Evolutionary conservation across 2,797 vertebrate species (phyloP).

Genomic region (Micropoecilia bifurca): DNA sequence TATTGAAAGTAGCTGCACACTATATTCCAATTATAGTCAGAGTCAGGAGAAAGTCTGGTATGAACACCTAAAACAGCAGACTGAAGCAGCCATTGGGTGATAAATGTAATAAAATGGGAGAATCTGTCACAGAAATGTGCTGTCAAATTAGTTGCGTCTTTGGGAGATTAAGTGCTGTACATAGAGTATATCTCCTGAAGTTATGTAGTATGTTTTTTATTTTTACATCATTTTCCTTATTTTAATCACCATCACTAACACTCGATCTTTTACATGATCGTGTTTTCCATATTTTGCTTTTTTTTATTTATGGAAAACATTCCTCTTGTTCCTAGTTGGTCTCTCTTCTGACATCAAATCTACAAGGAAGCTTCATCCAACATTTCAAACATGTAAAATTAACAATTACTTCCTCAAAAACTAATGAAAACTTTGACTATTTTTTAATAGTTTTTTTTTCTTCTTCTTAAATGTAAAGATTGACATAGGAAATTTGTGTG

Average conservation of each 20-base stretch:
- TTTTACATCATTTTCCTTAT: background rate
- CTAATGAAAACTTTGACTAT: background rate
- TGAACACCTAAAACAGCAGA: conserved; percentile 31
- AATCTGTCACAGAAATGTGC: conserved; percentile 10
- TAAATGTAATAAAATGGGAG: conserved; percentile 4
- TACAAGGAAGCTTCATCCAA: background rate
- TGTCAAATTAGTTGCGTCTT: conserved; percentile 23
- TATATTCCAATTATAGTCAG: conserved; percentile 36
- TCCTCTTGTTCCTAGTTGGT: background rate
- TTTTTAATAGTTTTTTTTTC: background rate
- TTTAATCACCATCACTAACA: background rate
- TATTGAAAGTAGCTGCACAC: conserved; percentile 16
- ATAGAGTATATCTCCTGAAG: background rate
- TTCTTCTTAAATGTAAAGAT: background rate
- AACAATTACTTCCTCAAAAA: background rate
- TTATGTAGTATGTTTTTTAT: background rate
- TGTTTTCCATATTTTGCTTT: background rate
- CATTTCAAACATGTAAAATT: background rate
- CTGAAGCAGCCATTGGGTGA: conserved; percentile 1
- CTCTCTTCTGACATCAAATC: background rate
- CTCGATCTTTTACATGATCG: background rate
- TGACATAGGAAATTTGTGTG: background rate
- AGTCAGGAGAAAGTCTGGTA: conserved; percentile 22
- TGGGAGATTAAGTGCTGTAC: background rate
- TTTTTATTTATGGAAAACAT: background rate